Evolutionary conservation across 2,113 vertebrate genomes (phyloP), one percentile per base, ranked within the genome.

Genomic region (Myotis yumanensis): DNA sequence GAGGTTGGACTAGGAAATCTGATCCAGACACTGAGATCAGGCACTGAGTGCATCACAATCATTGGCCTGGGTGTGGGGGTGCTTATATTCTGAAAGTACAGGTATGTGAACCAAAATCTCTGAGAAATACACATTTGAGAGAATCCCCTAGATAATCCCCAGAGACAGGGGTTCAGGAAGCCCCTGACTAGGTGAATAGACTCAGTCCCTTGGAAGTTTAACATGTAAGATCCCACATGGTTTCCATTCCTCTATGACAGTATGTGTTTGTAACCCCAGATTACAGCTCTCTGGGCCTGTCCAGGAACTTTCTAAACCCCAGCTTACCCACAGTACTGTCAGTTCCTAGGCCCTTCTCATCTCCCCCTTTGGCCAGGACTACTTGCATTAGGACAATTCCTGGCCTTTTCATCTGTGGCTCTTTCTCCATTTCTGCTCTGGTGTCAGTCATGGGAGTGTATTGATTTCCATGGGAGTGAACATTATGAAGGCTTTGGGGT

Each of bases 51-150:
- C 68, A 57, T 40, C 5, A 40, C 25, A 80, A 48, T 30, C 16
- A 71, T 4, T 1, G 25, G 72, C 0, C 4, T 0, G 4, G 12
- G 20, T 7, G 2, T 16, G 8, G 25, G 20, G 62, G 4, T 43
- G 46, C 51, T 40, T 57, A 15, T 4, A 18, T n/a, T 46, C 14
- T 43, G 23, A 64, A 48, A 73, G 12, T 68, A 32, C 7, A 37
- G 12, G 23, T n/a, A 30, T 35, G 25, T 2, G 40, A 62, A 48
- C 5, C 20, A 16, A 68, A 80, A 32, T 48, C 22, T 25, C 54
- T 40, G 17, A 37, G 54, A 62, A 83, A 64, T 30, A 16, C 1
- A 35, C 40, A 11, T 52, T 48, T 35, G 35, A n/a, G 11, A 48
- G 32, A 71, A 0, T 59, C 40, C 2, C 10, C 28, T 54, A 43